These are phyloP conservation scores for Malthinus flaveolus DNA, from an alignment of 2,888 invertebrate genomes.

Conservation along the genomic window DNA sequence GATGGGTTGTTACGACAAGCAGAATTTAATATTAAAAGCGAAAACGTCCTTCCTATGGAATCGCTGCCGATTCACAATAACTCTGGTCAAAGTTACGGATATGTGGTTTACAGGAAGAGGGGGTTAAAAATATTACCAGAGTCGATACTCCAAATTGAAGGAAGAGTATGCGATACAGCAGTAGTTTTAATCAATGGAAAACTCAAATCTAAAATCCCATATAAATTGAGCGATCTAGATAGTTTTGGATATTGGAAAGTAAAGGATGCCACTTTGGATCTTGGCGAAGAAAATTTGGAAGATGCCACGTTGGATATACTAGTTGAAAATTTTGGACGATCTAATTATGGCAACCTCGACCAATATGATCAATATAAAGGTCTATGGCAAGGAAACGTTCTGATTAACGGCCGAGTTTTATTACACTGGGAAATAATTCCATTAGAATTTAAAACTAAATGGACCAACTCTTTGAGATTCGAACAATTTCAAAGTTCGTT, in stretches of 20 bases:
- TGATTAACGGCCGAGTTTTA: constrained; percentile 51
- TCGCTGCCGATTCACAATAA: constrained; percentile 69
- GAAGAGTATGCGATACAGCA: constrained; percentile 57
- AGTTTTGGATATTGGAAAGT: constrained; percentile 53
- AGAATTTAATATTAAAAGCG: constrained; percentile 17
- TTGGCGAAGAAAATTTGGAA: constrained; percentile 37
- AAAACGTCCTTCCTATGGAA: constrained; percentile 20
- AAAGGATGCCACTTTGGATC: constrained; percentile 43
- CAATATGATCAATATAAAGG: constrained; percentile 54
- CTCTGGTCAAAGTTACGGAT: constrained; percentile 57
- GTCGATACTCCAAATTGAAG: constrained; percentile 48
- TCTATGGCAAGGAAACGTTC: constrained; percentile 53
- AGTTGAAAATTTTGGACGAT: constrained; percentile 80
- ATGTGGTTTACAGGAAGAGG: constrained; percentile 57
- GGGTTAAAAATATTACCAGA: constrained; percentile 41
- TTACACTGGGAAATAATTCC: constrained; percentile 56
- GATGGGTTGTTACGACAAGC: constrained; percentile 34
- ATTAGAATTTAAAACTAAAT: constrained; percentile 58
- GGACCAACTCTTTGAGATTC: constrained; percentile 44
- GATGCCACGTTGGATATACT: constrained; percentile 53
- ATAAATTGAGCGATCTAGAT: constrained; percentile 40
- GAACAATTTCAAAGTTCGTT: constrained; percentile 21
- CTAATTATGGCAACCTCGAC: constrained; percentile 58
- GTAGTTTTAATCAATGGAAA: constrained; percentile 55
- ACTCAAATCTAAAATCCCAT: constrained; percentile 46